Evolutionary conservation across 2,797 vertebrate species (phyloP).

Genomic region (Graptemys geographica): DNA sequence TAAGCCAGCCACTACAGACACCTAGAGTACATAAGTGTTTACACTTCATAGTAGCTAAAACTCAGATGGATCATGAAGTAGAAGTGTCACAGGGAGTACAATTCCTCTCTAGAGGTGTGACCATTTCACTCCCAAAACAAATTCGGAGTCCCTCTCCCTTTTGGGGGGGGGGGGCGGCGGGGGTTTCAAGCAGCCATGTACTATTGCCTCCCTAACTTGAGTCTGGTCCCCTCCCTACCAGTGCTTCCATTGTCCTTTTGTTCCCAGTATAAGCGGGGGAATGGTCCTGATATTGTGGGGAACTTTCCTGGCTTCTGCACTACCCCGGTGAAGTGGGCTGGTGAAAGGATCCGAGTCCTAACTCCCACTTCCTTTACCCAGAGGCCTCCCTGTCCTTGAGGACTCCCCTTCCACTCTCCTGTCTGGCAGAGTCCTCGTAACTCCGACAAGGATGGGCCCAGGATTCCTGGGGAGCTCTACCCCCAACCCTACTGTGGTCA

Average conservation of each 20-base stretch:
- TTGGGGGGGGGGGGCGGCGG: not conserved
- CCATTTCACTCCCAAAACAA: not conserved
- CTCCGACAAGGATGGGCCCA: too few species aligned
- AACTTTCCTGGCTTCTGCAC: too few species aligned
- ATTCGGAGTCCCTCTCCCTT: not conserved
- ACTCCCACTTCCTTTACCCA: too few species aligned
- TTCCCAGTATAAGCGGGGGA: not conserved
- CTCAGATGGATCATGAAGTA: conserved; percentile 31
- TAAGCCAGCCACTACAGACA: not conserved
- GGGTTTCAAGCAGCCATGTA: not conserved
- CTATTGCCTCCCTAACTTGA: not conserved
- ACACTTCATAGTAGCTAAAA: not conserved
- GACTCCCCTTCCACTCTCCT: too few species aligned
- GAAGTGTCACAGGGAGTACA: not conserved
- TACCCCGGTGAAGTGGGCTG: too few species aligned
- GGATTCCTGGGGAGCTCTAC: too few species aligned
- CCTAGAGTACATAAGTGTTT: not conserved
- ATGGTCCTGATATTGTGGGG: too few species aligned
- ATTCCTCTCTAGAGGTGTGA: conserved; percentile 11
- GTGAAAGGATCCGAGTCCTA: too few species aligned
- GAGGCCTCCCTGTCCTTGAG: too few species aligned
- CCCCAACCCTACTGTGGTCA: too few species aligned
- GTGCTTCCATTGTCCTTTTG: not conserved
- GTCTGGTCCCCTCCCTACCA: not conserved
- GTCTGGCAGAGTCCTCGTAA: too few species aligned